Evolutionary conservation across 2,797 vertebrate species (phyloP).

Genomic region (Babyrousa celebensis): DNA sequence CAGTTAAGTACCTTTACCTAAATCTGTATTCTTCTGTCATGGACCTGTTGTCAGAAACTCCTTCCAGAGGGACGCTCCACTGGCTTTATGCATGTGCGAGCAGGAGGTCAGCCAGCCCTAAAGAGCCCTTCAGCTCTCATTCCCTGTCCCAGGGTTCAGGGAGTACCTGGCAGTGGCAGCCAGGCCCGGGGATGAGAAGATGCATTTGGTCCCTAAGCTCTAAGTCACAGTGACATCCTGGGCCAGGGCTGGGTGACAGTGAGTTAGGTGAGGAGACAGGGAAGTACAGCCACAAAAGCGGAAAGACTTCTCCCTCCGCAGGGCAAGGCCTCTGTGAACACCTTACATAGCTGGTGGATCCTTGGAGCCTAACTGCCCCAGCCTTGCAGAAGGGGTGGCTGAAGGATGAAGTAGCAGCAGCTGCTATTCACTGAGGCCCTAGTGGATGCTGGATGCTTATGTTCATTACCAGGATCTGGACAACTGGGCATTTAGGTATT

Average conservation of each 20-base stretch:
- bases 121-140: neutral
- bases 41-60: neutral
- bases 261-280: constrained; percentile 14
- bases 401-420: neutral
- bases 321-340: neutral
- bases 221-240: neutral
- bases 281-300: neutral
- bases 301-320: neutral
- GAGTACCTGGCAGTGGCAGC: neutral
- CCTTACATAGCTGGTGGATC: accelerated
- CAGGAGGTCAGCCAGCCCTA: neutral
- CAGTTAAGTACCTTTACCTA: neutral
- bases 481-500: neutral
- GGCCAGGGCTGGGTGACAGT: neutral
- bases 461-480: neutral
- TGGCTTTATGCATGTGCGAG: accelerated
- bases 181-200: neutral
- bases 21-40: neutral
- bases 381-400: neutral
- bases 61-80: neutral
- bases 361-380: accelerated
- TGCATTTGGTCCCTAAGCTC: neutral
- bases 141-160: neutral
- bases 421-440: neutral
- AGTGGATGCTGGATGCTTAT: neutral